Base-by-base conservation (phyloP, 1,140 invertebrate species). In the Leptonema lineaticorne region DNA sequence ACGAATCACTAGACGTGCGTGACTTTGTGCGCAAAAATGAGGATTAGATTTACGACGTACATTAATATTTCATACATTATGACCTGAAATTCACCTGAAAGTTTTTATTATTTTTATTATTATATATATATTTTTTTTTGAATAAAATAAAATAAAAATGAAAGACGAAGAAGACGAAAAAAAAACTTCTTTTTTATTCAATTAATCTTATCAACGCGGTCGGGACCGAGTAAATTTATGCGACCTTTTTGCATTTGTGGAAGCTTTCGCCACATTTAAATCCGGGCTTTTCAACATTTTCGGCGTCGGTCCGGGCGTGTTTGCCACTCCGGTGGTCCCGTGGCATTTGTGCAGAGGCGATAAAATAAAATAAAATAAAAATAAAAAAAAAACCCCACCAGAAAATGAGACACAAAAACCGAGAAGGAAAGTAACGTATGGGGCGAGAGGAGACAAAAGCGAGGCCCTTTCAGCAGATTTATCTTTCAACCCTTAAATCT, bases 401-500 rank as follows among this genome's bases (percentile, higher is more conserved):
- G 11, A 45, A 6, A 45, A 45, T 14, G 37, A 14, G 16, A 45
- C 11, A 45, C 37, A 45, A 45, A 45, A 45, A 16, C 37, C 37
- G n/a, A 41, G 37, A 14, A 16, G 37, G 2, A 14, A 16, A 41
- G 37, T 16, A 41, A 26, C 50, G 24, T 26, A 11, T 18, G 24
- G 37, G 50, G 46, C 20, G 46, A 24, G 16, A 63, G 41, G 14
- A 37, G 37, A 63, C 26, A 27, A 28, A 50, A 24, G 9, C 18
- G 24, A 50, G 28, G 37, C 33, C 14, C 41, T 62, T 26, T 22
- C 24, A 20, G 58, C 18, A 69, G 63, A 67, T 72, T 68, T 60
- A 69, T 41, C 33, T 58, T 33, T 60, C 33, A 63, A 59, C 67
- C 63, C 57, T 53, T 62, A 53, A 59, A 57, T 69, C 70, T 65